These are phyloP conservation scores for Leucophenga maculata DNA, from an alignment of 2,888 invertebrate species.

Conservation along the genomic window DNA sequence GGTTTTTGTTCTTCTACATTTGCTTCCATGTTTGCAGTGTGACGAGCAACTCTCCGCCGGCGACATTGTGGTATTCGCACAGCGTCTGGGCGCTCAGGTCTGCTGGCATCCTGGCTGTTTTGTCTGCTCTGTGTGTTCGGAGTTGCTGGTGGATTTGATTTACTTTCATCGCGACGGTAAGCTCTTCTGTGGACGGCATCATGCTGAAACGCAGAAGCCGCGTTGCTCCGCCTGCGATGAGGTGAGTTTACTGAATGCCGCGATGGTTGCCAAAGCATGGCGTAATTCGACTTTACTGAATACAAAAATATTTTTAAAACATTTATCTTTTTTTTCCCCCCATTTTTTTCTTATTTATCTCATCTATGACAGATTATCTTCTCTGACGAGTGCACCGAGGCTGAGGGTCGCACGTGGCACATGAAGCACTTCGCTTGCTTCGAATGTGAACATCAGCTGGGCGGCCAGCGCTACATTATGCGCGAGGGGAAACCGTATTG, in stretches of 20 bases:
- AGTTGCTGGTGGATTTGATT: slow-evolving; percentile 96
- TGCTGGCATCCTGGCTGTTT: slow-evolving; percentile 98
- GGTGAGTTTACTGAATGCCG: slow-evolving; percentile 74
- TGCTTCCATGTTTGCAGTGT: slow-evolving; percentile 77
- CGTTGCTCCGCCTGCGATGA: slow-evolving; percentile 98
- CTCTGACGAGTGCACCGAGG: slow-evolving; percentile 99
- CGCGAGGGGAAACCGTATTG: slow-evolving; percentile 95
- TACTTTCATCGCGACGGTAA: slow-evolving; percentile 94
- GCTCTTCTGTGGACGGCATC: slow-evolving; percentile 96
- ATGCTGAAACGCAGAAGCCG: slow-evolving; percentile 96
- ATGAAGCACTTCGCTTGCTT: slow-evolving; percentile 98
- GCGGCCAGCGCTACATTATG: slow-evolving; percentile 99
- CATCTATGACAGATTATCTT: slow-evolving; percentile 85
- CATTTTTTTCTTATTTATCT: not conserved
- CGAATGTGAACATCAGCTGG: slow-evolving; percentile 93
- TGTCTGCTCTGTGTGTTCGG: slow-evolving; percentile 90
- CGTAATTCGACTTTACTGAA: slow-evolving; percentile 7
- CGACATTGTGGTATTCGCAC: slow-evolving; percentile 93
- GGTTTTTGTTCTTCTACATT: too few relatives aligned
- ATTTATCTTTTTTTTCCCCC: not conserved
- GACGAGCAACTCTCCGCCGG: slow-evolving; percentile 86
- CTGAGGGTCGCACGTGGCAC: slow-evolving; percentile 98
- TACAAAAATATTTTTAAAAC: too few relatives aligned
- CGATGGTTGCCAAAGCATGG: not conserved
- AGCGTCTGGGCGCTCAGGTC: slow-evolving; percentile 86